Base-by-base conservation (phyloP, 2,888 invertebrate genomes). In the Acronicta psi region DNA sequence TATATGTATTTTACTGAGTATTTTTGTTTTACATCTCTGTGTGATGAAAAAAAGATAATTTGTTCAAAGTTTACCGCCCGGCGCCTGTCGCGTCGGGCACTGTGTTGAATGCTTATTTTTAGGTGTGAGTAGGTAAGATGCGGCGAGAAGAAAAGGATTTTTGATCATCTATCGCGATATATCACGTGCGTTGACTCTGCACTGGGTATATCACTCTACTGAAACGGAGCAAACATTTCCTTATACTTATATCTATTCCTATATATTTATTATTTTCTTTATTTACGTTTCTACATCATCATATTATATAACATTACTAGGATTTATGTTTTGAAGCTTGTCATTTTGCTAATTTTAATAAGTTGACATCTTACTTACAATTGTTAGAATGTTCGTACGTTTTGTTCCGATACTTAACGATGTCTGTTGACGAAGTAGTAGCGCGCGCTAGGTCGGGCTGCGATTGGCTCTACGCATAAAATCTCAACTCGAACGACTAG, bases 131-230 rank as follows among this genome's bases (percentile, higher is more conserved):
- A 92, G 91, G 79, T 90, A 84, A 84, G 84, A 72, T 72, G 86
- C 88, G 74, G 89, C 90, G 83, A 83, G 92, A 89, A 95, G 95
- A 90, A 90, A 95, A 96, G 96, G 96, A 95, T 96, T 96, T 96
- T 96, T 96, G 96, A 96, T 95, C 95, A 96, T 94, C 95, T 90
- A 87, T 83, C 76, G 64, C 77, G 83, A 90, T 90, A 90, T 92
- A 92, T 85, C 92, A 86, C 91, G 81, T 80, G 89, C 86, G 73
- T 75, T 70, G 79, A 75, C 82, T 77, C 82, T 83, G 90, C 89
- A 75, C 85, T 87, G 91, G 91, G 85, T 91, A 90, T 92, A 88
- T 88, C 84, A 77, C 80, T 88, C 89, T 85, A 88, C 90, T 85
- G 90, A 92, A 93, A 92, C 93, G 93, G 94, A 89, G 94, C 94